Conservation (phyloP, 2,113 vertebrate genomes). For the Recurvirostra avosetta region DNA sequence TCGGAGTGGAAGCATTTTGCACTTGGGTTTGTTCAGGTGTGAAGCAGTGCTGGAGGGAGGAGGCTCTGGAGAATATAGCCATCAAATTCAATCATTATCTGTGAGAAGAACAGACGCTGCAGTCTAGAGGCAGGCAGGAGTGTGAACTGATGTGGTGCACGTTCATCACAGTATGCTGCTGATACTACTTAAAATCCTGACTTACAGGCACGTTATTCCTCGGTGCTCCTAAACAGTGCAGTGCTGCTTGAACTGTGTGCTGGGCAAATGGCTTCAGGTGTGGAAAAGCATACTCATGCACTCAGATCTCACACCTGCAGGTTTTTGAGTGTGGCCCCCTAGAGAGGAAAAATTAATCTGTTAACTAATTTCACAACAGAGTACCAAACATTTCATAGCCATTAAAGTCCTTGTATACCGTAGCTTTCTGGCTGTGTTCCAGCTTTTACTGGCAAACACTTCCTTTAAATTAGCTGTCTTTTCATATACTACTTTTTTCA, state of each 20-base stretch:
- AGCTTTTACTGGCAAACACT: background rate
- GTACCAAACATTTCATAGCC: background rate
- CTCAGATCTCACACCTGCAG: background rate
- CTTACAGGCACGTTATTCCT: background rate
- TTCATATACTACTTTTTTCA: background rate
- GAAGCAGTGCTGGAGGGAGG: constrained; percentile 42
- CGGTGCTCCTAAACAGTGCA: background rate
- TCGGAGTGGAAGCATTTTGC: constrained; percentile 19
- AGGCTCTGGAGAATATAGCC: constrained; percentile 47
- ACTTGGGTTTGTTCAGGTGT: constrained; percentile 50
- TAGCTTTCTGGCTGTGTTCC: constrained; percentile 13
- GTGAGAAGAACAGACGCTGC: constrained; percentile 15
- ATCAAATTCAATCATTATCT: constrained; percentile 52
- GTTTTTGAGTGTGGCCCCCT: background rate
- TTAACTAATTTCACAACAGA: background rate
- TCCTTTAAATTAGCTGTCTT: constrained; percentile 11
- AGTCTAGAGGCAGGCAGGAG: constrained; percentile 30
- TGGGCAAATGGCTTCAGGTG: background rate
- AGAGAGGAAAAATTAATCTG: constrained; percentile 3
- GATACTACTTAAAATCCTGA: background rate
- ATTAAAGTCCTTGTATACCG: background rate
- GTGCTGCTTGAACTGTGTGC: background rate
- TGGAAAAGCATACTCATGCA: background rate
- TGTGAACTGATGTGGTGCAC: background rate
- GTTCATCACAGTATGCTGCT: constrained; percentile 12